Conservation (phyloP, 2,797 vertebrate species). For the Sparidentex hasta region DNA sequence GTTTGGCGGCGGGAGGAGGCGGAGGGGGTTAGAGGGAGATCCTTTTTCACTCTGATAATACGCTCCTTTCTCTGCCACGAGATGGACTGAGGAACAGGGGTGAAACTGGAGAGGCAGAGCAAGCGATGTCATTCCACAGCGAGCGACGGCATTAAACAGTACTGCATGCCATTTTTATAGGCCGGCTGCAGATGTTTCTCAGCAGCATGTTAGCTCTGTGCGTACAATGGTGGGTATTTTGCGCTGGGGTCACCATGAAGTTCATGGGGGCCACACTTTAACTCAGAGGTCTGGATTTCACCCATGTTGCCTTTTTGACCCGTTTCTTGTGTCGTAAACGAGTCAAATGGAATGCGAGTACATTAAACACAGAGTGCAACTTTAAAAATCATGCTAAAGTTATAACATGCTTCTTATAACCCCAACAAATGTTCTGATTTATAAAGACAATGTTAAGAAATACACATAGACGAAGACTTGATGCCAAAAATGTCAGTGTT, state of each 20-base stretch:
- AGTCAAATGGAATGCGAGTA: conserved; percentile 12
- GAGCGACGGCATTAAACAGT: conserved; percentile 57
- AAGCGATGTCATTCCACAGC: conserved; percentile 77
- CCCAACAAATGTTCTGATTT: too few relatives aligned
- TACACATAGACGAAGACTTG: too few relatives aligned
- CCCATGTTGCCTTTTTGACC: conserved; percentile 15
- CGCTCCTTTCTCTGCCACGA: conserved; percentile 71
- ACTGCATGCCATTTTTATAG: conserved; percentile 57
- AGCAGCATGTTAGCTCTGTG: conserved; percentile 36
- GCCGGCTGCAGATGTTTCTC: conserved; percentile 72
- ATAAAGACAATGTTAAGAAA: too few relatives aligned
- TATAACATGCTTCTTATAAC: neutral
- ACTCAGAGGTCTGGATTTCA: conserved; percentile 41
- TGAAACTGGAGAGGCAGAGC: conserved; percentile 75
- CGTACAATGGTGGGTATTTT: conserved; percentile 62
- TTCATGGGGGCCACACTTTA: conserved; percentile 24
- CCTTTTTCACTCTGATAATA: conserved; percentile 80
- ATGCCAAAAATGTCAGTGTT: neutral
- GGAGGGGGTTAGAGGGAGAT: conserved; percentile 59
- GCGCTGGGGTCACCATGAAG: conserved; percentile 30
- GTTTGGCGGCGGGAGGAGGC: conserved; percentile 55
- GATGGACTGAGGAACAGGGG: conserved; percentile 61
- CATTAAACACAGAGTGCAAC: neutral
- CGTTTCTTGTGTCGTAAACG: conserved; percentile 12
- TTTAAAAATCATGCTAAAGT: neutral